Base-by-base conservation (phyloP, 1,140 invertebrate species). In the Temnothorax curvispinosus region DNA sequence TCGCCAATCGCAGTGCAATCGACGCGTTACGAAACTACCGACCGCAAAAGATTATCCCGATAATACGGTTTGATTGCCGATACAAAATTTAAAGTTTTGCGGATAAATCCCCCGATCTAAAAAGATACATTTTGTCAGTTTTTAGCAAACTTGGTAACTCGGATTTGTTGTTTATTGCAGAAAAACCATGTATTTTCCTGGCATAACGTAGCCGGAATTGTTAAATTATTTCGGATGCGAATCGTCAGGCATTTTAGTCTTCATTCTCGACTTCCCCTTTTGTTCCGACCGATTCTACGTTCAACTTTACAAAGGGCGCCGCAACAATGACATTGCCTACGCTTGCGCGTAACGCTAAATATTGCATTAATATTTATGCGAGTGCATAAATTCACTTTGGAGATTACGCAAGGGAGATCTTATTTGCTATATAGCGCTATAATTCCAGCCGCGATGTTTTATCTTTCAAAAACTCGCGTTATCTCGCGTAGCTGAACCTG, bases 291-390 rank as follows among this genome's bases (percentile, higher is more conserved):
- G 13, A 18, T 47, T 15, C 54, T 35, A 58, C 38, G n/a, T 47
- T 71, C 15, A 64, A 64, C 75, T 58, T 56, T 15, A 54, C 47
- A 56, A 71, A 71, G 50, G 50, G 15, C 9, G 21, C 58, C 18
- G 15, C 27, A 50, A 56, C 38, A 71, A 81, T 71, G 21, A 71
- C 54, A 54, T 38, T 44, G 35, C 35, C 15, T 32, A 78, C 32
- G 44, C 21, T 56, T 8, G 35, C 50, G 71, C 50, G 47, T 47
- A 44, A 47, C 41, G 65, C 21, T 69, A 62, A 78, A 47, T 47
- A 64, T 47, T 32, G 13, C 15, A 41, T 56, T 80, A 80, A 67
- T 81, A 67, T 80, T 41, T 56, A 81, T 21, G 21, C 38, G 38
- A 50, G n/a, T 27, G n/a, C 35, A 54, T 52, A 69, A 81, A 69